Evolutionary conservation across 2,113 vertebrate genomes (phyloP).

Genomic region (Eublepharis macularius): DNA sequence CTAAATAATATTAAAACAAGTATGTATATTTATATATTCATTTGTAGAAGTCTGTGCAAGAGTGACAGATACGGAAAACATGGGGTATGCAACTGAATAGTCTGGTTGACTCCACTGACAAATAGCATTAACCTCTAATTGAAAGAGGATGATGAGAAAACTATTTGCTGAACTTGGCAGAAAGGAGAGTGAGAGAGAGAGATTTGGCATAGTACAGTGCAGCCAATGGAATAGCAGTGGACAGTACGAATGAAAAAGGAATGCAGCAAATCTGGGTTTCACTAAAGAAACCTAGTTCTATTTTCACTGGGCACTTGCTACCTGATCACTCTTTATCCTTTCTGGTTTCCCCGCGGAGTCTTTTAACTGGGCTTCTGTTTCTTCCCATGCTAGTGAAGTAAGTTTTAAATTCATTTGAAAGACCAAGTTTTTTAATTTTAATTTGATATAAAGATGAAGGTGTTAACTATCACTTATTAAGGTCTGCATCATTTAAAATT

Average conservation of each 20-base stretch:
- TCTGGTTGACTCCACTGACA: not conserved
- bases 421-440: not conserved
- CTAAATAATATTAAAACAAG: conserved; percentile 33
- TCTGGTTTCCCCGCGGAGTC: not conserved
- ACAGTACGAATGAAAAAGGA: not conserved
- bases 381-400: conserved; percentile 28
- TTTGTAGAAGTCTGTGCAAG: not conserved
- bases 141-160: not conserved
- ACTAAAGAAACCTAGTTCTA: not conserved
- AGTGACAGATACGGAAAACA: not conserved
- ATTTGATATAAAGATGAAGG: not conserved
- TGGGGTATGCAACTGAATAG: not conserved
- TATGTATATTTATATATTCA: not conserved
- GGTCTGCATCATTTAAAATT: not conserved
- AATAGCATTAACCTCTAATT: not conserved
- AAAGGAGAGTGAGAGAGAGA: not conserved
- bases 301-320: not conserved
- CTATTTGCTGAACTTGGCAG: not conserved
- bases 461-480: not conserved
- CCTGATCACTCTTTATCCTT: not conserved
- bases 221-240: not conserved
- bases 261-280: not conserved
- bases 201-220: not conserved
- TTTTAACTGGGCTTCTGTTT: not conserved
- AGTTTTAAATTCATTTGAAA: conserved; percentile 18